Evolutionary conservation across 2,797 vertebrate genomes (phyloP).

Genomic region (Xenentodon cancila): DNA sequence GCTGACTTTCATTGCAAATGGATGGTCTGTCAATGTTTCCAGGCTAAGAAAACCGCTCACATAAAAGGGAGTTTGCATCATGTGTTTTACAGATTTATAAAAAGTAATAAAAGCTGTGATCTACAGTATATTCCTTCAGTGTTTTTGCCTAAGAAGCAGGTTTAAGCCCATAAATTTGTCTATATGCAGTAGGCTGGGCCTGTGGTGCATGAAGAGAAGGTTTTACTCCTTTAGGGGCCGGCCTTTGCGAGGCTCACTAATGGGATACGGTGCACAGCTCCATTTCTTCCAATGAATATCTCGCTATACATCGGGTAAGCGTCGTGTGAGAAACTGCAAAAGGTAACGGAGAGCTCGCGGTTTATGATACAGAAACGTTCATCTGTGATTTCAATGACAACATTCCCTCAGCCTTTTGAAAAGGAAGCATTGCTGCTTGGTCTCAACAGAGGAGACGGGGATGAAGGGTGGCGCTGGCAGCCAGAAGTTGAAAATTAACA

Average conservation of each 20-base stretch:
- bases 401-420: conserved; percentile 66
- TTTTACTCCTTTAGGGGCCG: conserved; percentile 71
- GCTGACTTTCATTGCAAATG: conserved; percentile 75
- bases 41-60: conserved; percentile 48
- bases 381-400: conserved; percentile 72
- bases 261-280: conserved; percentile 79
- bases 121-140: conserved; percentile 37
- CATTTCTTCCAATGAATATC: conserved; percentile 79
- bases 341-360: conserved; percentile 61
- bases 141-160: conserved; percentile 56
- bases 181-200: conserved; percentile 68
- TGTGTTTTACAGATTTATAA: conserved; percentile 61
- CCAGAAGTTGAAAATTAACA: conserved; percentile 61
- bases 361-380: conserved; percentile 72
- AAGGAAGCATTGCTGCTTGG: conserved; percentile 56
- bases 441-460: conserved; percentile 23
- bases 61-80: conserved; percentile 40
- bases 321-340: conserved; percentile 55
- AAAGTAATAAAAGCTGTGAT: conserved; percentile 61
- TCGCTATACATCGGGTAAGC: conserved; percentile 63
- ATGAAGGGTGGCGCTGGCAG: conserved; percentile 10
- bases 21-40: conserved; percentile 65
- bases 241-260: conserved; percentile 77
- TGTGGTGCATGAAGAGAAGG: conserved; percentile 74
- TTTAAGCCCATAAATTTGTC: conserved; percentile 68